Evolutionary conservation across 2,797 vertebrate genomes (phyloP).

Genomic region (Dendrocincla fuliginosa): DNA sequence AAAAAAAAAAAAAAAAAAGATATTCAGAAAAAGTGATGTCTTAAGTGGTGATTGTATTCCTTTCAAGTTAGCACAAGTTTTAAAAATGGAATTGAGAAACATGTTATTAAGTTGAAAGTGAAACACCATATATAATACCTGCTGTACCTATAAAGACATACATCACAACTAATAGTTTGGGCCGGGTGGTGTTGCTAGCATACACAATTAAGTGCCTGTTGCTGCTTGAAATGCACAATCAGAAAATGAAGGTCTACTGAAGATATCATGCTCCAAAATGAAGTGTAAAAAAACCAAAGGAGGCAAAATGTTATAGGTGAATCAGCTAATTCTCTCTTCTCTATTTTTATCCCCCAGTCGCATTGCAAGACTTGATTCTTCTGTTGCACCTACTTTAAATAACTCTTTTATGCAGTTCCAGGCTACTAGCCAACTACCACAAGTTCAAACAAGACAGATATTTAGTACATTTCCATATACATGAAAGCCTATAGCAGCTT

Average conservation of each 20-base stretch:
- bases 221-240: neutral
- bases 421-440: neutral
- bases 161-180: neutral
- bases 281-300: neutral
- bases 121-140: neutral
- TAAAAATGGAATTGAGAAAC: neutral
- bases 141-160: neutral
- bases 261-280: neutral
- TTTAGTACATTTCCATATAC: neutral
- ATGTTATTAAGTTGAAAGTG: neutral
- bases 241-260: neutral
- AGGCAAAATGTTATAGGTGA: neutral
- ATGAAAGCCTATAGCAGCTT: neutral
- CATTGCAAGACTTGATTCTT: neutral
- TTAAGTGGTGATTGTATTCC: neutral
- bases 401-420: neutral
- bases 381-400: neutral
- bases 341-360: neutral
- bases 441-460: neutral
- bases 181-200: neutral
- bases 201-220: neutral
- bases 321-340: neutral
- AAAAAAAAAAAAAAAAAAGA: neutral
- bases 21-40: neutral
- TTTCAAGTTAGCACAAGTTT: neutral